Base-by-base conservation (phyloP, 1,140 invertebrate species). In the Atopsyche davidsoni region DNA sequence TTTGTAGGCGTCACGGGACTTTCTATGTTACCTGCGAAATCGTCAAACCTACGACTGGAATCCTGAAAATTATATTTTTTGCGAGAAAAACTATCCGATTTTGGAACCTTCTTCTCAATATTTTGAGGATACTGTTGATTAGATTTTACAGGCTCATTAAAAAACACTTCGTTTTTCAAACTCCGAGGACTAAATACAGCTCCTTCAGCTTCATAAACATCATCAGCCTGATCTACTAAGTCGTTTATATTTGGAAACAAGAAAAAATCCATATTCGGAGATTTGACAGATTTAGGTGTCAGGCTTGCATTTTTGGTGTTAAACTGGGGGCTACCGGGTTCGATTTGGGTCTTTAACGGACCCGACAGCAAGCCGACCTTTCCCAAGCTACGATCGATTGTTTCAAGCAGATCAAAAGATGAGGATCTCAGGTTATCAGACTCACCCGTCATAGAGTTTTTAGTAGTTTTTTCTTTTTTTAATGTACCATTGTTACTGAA, bases 241-340 rank as follows among this genome's bases (percentile, higher is more conserved):
- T 51, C 42, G 39, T 53, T 47, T 21, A 35, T 13, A 42, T 40
- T 46, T 9, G 51, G 45, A 36, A 53, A 53, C 7, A 47, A 25
- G 22, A 53, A 53, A 41, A 35, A 53, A 38, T 38, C 36, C 11
- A 25, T 35, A 22, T 47, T 53, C 18, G 44, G 44, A 24, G 51
- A 53, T 34, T 46, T 47, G 19, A 53, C 38, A 1, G 51, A 53
- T 28, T 53, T 53, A 6, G 51, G 51, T n/a, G 51, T 53, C 31
- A 53, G 17, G 19, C 51, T 53, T 22, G 51, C 51, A 42, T 53
- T 53, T 28, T 43, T 53, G 6, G 51, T 53, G 21, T 53, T 53
- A 35, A 47, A 53, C 16, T 53, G 43, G 4, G 51, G 51, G 41
- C 51, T 53, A 23, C 10, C n/a, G 10, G 44, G 43, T 18, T 25